Evolutionary conservation across 2,888 invertebrate species (phyloP).

Genomic region (Ophonus ardosiacus): DNA sequence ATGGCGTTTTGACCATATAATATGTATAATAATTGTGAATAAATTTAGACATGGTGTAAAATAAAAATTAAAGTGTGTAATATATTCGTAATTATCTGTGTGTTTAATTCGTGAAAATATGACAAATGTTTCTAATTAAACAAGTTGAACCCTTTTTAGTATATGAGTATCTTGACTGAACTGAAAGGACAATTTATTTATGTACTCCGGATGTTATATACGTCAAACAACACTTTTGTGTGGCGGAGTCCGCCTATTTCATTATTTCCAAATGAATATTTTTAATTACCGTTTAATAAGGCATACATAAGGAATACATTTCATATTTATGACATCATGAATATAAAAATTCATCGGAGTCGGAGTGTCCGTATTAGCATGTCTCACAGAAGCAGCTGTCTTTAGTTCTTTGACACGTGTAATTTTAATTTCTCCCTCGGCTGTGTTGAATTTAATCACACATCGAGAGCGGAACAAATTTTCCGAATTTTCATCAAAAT

Average conservation of each 20-base stretch:
- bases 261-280: conserved; percentile 60
- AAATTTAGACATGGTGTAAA: no score
- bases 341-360: conserved; percentile 56
- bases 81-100: no score
- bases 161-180: no score
- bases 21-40: no score
- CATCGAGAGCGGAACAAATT: conserved; percentile 57
- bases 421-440: conserved; percentile 57
- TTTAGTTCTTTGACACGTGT: conserved; percentile 32
- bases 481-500: conserved; percentile 51
- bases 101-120: no score
- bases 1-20: no score
- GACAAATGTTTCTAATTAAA: no score
- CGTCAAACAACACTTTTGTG: conserved; percentile 40
- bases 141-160: no score
- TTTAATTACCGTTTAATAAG: conserved; percentile 60
- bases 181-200: conserved; percentile 16
- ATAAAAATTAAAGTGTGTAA: no score
- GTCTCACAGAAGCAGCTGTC: conserved; percentile 40
- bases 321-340: conserved; percentile 63
- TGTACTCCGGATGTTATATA: conserved; percentile 1
- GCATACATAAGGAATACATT: conserved; percentile 51
- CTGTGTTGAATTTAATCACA: conserved; percentile 39
- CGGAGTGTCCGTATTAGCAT: conserved; percentile 26
- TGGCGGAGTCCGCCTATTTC: conserved; percentile 45